Base-by-base conservation (phyloP, 2,888 invertebrate species). In the Mayetiola destructor region DNA sequence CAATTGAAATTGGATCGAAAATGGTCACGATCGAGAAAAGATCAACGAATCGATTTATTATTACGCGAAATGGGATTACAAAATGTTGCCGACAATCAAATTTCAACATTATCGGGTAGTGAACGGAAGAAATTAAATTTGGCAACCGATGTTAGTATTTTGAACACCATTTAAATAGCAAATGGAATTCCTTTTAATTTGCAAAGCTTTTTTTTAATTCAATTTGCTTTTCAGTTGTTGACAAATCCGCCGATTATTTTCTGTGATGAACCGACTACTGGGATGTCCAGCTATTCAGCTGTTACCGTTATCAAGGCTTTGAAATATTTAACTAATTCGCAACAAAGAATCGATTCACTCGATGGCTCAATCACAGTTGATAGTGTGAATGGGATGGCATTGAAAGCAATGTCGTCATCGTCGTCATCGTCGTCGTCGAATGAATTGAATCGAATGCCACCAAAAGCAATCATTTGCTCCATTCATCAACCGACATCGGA, bases 191-290 rank as follows among this genome's bases (percentile, higher is more conserved):
- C 8, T 9, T 32, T 9, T 9, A 12, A 32, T 32, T 32, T 32
- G 8, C 12, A 9, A 12, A 6, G 8, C 32, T 12, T 9, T 32
- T 12, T 32, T 9, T 9, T 32, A 12, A 32, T 8, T 9, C 32
- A 32, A 42, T 58, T 58, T 55, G 21, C 59, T 37, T 59, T 59
- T 61, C 68, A 88, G 88, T 76, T 92, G 10, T 75, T 94, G 57
- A 90, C 86, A 56, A 88, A 94, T 67, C 94, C 94, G 1, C 82
- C 84, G 3, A 79, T 95, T 58, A 72, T 95, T 56, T 93, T 94
- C 73, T 92, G 92, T 68, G 94, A 95, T 66, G 95, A 95, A 68
- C 92, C 92, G 0, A 94, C 93, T 0, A 90, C 91, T 0, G 92
- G 94, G 0, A 71, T 95, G 56, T 94, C 95, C 71, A 90, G 92